A percentile compares a stretch with the other conserved stretches of the same genome.
phyloP scores from a whole-genome alignment of 2,113 vertebrate genomes.

The Mormyrus iriodes region DNA sequence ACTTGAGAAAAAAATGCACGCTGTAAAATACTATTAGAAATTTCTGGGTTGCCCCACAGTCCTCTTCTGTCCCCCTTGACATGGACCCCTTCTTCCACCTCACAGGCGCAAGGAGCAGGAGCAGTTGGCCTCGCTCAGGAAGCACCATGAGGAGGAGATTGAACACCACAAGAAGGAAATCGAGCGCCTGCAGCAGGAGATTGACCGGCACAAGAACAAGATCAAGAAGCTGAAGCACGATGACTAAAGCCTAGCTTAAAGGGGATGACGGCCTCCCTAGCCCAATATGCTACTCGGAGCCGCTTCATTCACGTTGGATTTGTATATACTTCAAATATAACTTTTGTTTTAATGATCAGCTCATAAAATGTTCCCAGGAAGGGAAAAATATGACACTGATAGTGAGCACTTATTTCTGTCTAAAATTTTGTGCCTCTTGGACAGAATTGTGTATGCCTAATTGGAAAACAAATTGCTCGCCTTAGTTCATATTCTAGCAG shows the following conservation, averaged over 20 bases:
- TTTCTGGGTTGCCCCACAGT: not conserved
- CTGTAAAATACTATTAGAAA: not conserved
- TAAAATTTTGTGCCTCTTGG: not conserved
- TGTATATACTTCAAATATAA: not conserved
- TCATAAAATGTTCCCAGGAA: not conserved
- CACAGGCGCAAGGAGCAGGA: slow-evolving; percentile 75
- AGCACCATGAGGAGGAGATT: slow-evolving; percentile 85
- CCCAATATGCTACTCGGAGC: not conserved
- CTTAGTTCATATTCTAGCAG: not conserved
- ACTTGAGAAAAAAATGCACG: not conserved
- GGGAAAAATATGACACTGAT: not conserved
- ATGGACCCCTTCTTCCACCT: slow-evolving; percentile 13
- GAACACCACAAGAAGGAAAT: slow-evolving; percentile 79
- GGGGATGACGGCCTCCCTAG: not conserved
- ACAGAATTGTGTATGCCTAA: not conserved
- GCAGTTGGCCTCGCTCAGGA: slow-evolving; percentile 67
- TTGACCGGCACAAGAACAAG: slow-evolving; percentile 78
- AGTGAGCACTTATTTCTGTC: not conserved
- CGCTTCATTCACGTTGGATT: not conserved
- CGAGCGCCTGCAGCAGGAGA: slow-evolving; percentile 80
- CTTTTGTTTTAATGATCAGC: not conserved
- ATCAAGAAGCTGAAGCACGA: slow-evolving; percentile 72
- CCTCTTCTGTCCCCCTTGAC: not conserved
- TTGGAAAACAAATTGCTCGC: not conserved
- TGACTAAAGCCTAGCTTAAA: slow-evolving; percentile 45